phyloP scores from a whole-genome alignment of 2,888 invertebrate species.

The Nebria salina region DNA sequence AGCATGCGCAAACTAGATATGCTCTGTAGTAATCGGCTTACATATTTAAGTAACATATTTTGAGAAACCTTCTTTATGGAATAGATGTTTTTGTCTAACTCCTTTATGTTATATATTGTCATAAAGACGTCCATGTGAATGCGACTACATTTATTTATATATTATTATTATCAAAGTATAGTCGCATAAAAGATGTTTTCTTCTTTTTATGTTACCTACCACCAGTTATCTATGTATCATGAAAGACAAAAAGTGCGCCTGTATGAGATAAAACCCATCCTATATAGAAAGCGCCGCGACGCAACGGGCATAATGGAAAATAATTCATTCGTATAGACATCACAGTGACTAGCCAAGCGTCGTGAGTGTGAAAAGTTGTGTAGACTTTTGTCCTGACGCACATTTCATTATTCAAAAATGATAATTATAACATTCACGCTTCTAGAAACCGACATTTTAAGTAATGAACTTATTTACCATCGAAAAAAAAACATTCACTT shows the following conservation, averaged over 20 bases:
- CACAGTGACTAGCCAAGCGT: neutral
- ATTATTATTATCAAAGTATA: neutral
- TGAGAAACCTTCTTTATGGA: too few relatives aligned
- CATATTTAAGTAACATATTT: too few relatives aligned
- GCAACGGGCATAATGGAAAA: conserved; percentile 5
- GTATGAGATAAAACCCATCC: neutral
- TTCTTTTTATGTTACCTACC: neutral
- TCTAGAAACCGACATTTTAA: neutral
- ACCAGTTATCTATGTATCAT: neutral
- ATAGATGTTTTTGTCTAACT: too few relatives aligned
- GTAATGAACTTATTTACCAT: neutral
- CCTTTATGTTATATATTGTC: too few relatives aligned
- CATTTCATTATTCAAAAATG: neutral
- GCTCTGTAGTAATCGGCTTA: too few relatives aligned
- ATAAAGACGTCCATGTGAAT: too few relatives aligned
- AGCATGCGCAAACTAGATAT: too few relatives aligned
- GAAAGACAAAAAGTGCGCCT: neutral
- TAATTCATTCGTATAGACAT: neutral
- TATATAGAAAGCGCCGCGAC: neutral
- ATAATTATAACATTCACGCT: neutral
- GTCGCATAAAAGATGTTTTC: neutral
- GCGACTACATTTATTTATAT: too few relatives aligned
- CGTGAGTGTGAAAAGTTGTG: conserved; percentile 3
- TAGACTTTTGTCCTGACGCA: neutral
- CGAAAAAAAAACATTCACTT: too few relatives aligned